Evolutionary conservation across 2,113 vertebrate species (phyloP), one percentile per base, ranked within the genome.

Genomic region (Piaya cayana): DNA sequence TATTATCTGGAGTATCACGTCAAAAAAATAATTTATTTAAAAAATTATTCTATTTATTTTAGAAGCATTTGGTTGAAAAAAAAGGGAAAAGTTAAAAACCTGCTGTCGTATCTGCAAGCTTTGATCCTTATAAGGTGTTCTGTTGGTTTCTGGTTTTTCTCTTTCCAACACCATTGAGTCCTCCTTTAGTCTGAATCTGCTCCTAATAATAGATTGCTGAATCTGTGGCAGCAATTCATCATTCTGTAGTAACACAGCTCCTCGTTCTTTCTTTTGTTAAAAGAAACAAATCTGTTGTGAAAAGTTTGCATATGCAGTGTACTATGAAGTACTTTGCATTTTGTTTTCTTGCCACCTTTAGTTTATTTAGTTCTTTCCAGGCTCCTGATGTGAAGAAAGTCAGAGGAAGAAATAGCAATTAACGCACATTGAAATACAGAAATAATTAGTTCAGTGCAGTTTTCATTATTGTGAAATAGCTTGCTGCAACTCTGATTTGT

Each of bases 401-500:
- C 85, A 87, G 45, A 70, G 22, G 30, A 56, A 29, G 19, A 83
- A 86, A 87, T 80, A 30, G 2, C 63, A 88, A 88, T 81, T 81
- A 95, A 72, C 55, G 30, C 7, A 88, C 5, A 69, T 4, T 53
- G 42, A 76, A 96, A 92, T 91, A 86, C 7, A 62, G 64, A 86
- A 94, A 92, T 79, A 65, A 19, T 85, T 90, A 81, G 9, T 72
- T 76, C 21, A 22, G 29, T 85, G 56, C 34, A 62, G 43, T 89
- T 94, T 91, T 39, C 30, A 77, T 86, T 82, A 62, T n/a, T 70
- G 12, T 79, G 50, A 83, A 65, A 88, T 18, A 92, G 70, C 15
- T 95, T 42, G 29, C 60, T 27, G 22, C 77, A 58, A 36, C 37
- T 62, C 42, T 77, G 26, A 17, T 87, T 94, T 85, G 52, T 75